These are phyloP conservation scores for Saccostrea echinata DNA, from an alignment of 1,140 invertebrate genomes.

Conservation along the genomic window DNA sequence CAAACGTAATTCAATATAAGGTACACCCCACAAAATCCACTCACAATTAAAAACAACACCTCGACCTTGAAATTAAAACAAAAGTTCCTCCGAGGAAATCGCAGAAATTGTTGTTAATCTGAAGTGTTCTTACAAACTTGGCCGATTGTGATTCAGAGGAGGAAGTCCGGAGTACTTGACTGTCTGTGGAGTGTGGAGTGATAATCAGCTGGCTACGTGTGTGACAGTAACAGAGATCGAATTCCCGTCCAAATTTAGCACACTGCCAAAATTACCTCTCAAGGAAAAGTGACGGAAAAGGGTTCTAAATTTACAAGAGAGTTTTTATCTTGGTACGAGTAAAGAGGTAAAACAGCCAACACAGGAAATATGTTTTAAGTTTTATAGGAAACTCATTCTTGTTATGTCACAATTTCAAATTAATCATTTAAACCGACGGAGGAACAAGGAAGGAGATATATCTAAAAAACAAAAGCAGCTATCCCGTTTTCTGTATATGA, in stretches of 20 bases:
- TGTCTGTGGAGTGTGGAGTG: not conserved
- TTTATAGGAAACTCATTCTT: not conserved
- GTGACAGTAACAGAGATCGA: not conserved
- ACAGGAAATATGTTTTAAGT: not conserved
- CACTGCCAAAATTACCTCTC: not conserved
- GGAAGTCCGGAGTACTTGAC: not conserved
- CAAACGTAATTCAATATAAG: not conserved
- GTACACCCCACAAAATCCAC: not conserved
- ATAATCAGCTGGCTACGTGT: not conserved
- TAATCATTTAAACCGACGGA: too few species aligned
- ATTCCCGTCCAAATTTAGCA: not conserved
- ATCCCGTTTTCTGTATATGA: too few species aligned
- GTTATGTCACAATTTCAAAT: too few species aligned
- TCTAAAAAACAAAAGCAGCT: too few species aligned
- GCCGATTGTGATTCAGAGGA: not conserved
- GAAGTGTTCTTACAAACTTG: not conserved
- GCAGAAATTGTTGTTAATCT: constrained; percentile 17
- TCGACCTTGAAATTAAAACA: constrained; percentile 4
- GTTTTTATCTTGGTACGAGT: not conserved
- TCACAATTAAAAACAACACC: not conserved
- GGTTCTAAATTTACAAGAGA: constrained; percentile 8
- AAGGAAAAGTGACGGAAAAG: not conserved
- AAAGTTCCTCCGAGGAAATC: constrained; percentile 19
- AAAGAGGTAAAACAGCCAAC: not conserved
- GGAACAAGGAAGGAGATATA: too few species aligned